phyloP scores from a whole-genome alignment of 2,797 vertebrate genomes.

The Adelosebastes latens region DNA sequence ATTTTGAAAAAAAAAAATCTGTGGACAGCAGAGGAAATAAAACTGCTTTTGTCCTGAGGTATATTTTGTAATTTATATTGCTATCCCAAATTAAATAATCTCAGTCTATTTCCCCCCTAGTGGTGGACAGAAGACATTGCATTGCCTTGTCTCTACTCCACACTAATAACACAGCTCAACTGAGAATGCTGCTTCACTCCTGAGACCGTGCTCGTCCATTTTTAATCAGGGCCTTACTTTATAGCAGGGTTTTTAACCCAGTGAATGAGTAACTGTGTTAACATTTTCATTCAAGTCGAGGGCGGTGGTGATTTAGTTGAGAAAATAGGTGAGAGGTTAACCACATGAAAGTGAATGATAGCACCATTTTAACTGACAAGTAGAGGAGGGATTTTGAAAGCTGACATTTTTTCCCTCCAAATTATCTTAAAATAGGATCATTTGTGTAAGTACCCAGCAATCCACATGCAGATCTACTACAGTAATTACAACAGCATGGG shows the following conservation, averaged over 20 bases:
- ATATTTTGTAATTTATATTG: rapidly evolving
- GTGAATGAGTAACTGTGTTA: background rate
- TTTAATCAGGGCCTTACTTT: constrained; percentile 20
- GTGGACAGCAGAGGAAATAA: too few species aligned
- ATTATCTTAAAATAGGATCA: constrained; percentile 41
- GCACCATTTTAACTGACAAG: constrained; percentile 20
- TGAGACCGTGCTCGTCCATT: background rate
- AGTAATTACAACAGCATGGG: constrained; percentile 21
- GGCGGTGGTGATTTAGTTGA: constrained; percentile 6
- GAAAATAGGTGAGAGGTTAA: constrained; percentile 31
- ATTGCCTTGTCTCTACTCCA: background rate
- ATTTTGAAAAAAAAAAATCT: too few species aligned
- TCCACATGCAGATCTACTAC: constrained; percentile 21
- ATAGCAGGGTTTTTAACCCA: background rate
- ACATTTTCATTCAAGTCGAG: background rate
- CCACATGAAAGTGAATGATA: constrained; percentile 50
- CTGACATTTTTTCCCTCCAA: constrained; percentile 21
- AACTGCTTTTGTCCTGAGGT: background rate
- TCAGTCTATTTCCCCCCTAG: too few species aligned
- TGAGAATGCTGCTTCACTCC: background rate
- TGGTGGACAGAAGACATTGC: background rate
- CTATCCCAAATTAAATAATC: background rate
- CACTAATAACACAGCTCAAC: background rate
- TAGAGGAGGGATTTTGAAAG: constrained; percentile 33
- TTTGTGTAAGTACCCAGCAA: constrained; percentile 26